These are phyloP conservation scores for Polyommatus iphigenia DNA, from an alignment of 2,888 invertebrate genomes.

Conservation along the genomic window DNA sequence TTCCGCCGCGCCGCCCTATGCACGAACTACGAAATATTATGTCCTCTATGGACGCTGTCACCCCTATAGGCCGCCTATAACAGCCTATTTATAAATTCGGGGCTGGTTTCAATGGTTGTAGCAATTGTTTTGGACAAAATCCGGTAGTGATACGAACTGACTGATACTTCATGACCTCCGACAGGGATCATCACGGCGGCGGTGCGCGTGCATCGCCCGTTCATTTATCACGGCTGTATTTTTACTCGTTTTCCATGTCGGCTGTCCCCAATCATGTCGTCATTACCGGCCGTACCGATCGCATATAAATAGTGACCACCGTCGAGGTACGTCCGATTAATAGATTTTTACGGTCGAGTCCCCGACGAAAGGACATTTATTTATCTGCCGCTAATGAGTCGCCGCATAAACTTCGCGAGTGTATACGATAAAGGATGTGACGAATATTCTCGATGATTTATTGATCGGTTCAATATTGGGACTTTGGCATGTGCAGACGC, in stretches of 20 bases:
- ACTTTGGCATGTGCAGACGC: conserved; percentile 61
- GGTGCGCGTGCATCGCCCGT: conserved; percentile 63
- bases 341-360: conserved; percentile 65
- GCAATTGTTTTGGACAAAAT: not conserved
- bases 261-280: conserved; percentile 76
- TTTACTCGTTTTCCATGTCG: conserved; percentile 74
- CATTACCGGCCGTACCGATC: conserved; percentile 64
- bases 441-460: conserved; percentile 47
- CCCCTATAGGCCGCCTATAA: too few relatives aligned
- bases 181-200: conserved; percentile 52
- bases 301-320: conserved; percentile 76
- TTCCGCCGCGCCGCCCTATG: too few relatives aligned
- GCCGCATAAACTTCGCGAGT: conserved; percentile 36
- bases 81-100: too few relatives aligned
- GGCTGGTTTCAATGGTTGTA: too few relatives aligned
- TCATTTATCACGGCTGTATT: conserved; percentile 73
- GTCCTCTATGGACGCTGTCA: too few relatives aligned
- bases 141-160: not conserved
- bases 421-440: conserved; percentile 41
- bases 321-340: conserved; percentile 68
- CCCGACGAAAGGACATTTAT: conserved; percentile 47
- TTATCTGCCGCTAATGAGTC: conserved; percentile 39
- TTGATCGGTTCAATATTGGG: conserved; percentile 67
- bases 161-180: conserved; percentile 42
- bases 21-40: too few relatives aligned